Evolutionary conservation across 2,888 invertebrate genomes (phyloP), one percentile per base, ranked within the genome.

Genomic region (Chymomyza amoena): DNA sequence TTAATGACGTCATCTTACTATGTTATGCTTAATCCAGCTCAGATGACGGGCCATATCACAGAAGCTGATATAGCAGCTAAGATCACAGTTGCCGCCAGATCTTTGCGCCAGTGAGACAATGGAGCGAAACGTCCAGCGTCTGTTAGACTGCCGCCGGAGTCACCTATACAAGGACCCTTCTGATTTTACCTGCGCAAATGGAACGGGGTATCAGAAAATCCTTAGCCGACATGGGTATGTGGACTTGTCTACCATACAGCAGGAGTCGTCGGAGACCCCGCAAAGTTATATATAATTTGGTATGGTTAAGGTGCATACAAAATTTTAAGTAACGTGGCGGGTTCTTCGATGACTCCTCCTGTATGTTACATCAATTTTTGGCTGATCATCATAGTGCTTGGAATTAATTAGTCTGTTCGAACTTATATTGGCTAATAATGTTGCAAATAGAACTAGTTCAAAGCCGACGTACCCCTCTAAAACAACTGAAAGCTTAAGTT

Each of bases 1-100:
- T 7, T 15, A 54, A 50, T 28, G 9, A 20, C 39, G 39, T 73
- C 54, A 78, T 65, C 66, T 65, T n/a, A 94, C 90, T 81, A 87
- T 79, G 69, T 88, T 85, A 10, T 66, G 65, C 28, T 72, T 75
- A 5, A 94, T 92, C 94, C 94, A 94, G 2, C 81, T 71, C 54
- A 91, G 85, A 81, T 93, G 93, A 79, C 93, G 92, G 0, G 94
- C 93, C 6, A 93, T 89, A 84, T 95, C 95, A 1, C 93, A 94
- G 80, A 94, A 95, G 16, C 95, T 93, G 6, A 94, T 91, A 81
- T 93, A 95, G 72, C 94, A 92, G 36, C 93, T 89, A 1, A 94
- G 92, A 81, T 95, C 93, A 81, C 95, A 95, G 0, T 91, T 91
- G 15, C n/a, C 25, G 25, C 79, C 85, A 2, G 72, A 59, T 0